Evolutionary conservation across 2,888 invertebrate genomes (phyloP).

Genomic region (Caenorhabditis sp.): DNA sequence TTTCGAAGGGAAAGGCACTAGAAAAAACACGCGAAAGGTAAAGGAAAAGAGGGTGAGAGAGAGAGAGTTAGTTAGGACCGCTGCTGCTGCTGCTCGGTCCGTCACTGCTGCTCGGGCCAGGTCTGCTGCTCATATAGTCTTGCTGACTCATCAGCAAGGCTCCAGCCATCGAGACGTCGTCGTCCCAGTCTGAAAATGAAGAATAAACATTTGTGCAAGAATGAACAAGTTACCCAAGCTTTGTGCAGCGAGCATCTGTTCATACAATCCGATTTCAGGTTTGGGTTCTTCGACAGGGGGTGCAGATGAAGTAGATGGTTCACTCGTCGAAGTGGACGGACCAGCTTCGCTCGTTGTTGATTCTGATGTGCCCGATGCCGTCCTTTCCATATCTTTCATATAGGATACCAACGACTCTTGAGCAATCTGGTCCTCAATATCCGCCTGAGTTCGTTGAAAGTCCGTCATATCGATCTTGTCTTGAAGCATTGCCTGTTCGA

Average conservation of each 20-base stretch:
- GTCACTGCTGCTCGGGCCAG: constrained; percentile 11
- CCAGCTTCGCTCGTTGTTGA: background rate
- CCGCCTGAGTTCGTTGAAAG: constrained; percentile 92
- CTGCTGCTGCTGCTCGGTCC: constrained; percentile 17
- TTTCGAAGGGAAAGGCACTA: constrained; percentile 8
- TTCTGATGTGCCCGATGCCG: background rate
- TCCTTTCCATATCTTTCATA: constrained; percentile 52
- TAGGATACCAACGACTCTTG: constrained; percentile 75
- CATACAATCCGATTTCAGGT: constrained; percentile 68
- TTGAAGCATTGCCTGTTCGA: constrained; percentile 90
- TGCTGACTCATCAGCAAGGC: constrained; percentile 78
- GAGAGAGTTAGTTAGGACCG: background rate
- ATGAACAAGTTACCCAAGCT: constrained; percentile 37
- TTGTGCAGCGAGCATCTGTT: constrained; percentile 72
- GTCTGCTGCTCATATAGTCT: constrained; percentile 58
- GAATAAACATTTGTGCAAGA: background rate
- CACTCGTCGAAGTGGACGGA: constrained; percentile 12
- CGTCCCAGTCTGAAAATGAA: constrained; percentile 22
- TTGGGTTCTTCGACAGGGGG: background rate
- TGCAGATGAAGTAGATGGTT: background rate
- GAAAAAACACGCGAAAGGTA: constrained; percentile 5
- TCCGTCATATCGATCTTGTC: constrained; percentile 93
- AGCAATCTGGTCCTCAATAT: constrained; percentile 66
- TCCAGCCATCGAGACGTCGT: constrained; percentile 71
- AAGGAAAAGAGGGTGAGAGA: constrained; percentile 1